Evolutionary conservation across 2,797 vertebrate species (phyloP).

Genomic region (Silurus lanzhouensis): DNA sequence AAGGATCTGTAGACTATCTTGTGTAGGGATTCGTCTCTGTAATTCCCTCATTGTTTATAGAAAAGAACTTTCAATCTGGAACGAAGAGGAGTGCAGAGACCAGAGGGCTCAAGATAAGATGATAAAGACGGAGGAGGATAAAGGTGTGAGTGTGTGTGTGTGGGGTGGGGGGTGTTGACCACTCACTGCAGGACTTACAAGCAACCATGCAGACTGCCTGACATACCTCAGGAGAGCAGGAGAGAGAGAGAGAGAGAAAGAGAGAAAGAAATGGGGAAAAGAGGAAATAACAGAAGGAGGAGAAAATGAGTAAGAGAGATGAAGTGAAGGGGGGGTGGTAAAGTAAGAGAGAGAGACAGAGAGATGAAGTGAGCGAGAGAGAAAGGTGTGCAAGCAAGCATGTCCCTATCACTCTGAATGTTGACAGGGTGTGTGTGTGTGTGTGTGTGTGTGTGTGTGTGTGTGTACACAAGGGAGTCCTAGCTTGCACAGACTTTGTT

Average conservation of each 20-base stretch:
- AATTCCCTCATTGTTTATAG: too few species aligned
- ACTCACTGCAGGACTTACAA: too few species aligned
- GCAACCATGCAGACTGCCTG: too few species aligned
- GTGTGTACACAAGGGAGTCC: conserved; percentile 49
- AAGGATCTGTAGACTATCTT: too few species aligned
- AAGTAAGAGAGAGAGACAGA: conserved; percentile 24
- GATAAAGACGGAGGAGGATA: too few species aligned
- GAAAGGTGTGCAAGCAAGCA: conserved; percentile 54
- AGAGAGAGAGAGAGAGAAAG: conserved; percentile 23
- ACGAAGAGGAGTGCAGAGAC: too few species aligned
- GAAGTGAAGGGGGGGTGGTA: conserved; percentile 54
- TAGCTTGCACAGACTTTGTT: conserved; percentile 13
- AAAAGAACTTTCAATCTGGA: too few species aligned
- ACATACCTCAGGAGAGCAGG: too few species aligned
- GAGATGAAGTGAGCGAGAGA: conserved; percentile 66
- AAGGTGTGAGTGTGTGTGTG: too few species aligned
- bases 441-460: conserved; percentile 23
- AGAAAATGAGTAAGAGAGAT: conserved; percentile 60
- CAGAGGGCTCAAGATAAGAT: neutral
- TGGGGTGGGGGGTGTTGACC: too few species aligned
- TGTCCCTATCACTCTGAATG: conserved; percentile 38
- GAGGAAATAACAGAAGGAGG: neutral
- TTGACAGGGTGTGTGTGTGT: conserved; percentile 49
- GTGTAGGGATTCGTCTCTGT: too few species aligned
- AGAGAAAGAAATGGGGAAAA: neutral